phyloP scores from a whole-genome alignment of 2,113 vertebrate species.

The Noctilio leporinus region DNA sequence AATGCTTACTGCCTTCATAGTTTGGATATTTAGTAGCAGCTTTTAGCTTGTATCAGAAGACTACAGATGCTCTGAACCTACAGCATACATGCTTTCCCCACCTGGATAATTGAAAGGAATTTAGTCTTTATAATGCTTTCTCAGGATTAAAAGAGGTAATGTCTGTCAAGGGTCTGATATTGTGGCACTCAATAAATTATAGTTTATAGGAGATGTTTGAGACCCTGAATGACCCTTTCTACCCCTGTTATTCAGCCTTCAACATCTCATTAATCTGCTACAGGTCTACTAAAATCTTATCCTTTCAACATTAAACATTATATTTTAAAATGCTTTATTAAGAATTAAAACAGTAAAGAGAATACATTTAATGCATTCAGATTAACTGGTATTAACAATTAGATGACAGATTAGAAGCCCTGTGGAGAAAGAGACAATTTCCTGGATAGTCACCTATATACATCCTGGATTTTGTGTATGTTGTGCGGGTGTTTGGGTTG shows the following conservation, averaged over 20 bases:
- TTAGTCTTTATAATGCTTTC: not conserved
- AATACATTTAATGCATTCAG: not conserved
- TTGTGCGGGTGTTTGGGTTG: not conserved
- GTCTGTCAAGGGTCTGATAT: not conserved
- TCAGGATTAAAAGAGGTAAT: not conserved
- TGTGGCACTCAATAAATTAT: not conserved
- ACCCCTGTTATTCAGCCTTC: not conserved
- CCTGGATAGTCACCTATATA: not conserved
- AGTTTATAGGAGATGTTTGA: not conserved
- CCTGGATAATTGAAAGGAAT: not conserved
- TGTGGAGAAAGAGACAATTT: not conserved
- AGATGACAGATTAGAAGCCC: not conserved
- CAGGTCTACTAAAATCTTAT: not conserved
- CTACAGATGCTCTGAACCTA: not conserved
- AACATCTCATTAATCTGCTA: not conserved
- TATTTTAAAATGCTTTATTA: not conserved
- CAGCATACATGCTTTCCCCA: not conserved
- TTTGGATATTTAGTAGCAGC: not conserved
- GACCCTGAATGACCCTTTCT: not conserved
- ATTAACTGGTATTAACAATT: not conserved
- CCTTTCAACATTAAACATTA: not conserved
- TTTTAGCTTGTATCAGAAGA: not conserved
- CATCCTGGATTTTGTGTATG: not conserved
- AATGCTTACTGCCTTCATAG: not conserved
- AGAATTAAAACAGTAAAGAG: not conserved